Conservation (phyloP, 2,888 invertebrate species). For the Octonoba sinensis region DNA sequence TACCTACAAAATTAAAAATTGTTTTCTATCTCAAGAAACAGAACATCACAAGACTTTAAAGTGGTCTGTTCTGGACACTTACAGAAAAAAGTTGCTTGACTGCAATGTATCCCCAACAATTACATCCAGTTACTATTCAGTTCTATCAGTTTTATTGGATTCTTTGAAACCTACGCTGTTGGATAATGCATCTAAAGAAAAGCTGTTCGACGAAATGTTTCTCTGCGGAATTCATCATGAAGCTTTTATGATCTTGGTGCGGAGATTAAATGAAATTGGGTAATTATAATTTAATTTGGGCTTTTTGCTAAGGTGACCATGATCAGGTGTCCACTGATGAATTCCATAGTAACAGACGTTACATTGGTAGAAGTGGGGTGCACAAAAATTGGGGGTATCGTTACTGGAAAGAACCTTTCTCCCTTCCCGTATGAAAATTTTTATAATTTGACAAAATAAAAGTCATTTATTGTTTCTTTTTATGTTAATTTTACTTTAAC, state of each 20-base stretch:
- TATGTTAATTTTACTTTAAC: too few species aligned
- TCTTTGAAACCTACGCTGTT: slow-evolving; percentile 35
- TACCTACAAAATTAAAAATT: too few species aligned
- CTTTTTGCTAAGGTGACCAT: too few species aligned
- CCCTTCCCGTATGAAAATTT: too few species aligned
- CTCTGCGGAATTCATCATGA: slow-evolving; percentile 45
- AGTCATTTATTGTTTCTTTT: too few species aligned
- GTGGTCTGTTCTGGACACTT: slow-evolving; percentile 27
- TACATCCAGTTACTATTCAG: slow-evolving; percentile 12
- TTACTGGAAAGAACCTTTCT: too few species aligned
- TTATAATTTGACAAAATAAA: too few species aligned
- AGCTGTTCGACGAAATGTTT: slow-evolving; percentile 42
- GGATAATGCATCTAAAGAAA: slow-evolving; percentile 31
- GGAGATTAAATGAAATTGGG: slow-evolving; percentile 16
- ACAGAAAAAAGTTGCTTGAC: slow-evolving; percentile 4
- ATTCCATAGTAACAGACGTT: too few species aligned
- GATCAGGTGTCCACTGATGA: too few species aligned
- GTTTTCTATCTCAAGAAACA: neutral
- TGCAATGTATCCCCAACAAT: slow-evolving; percentile 1
- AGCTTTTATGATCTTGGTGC: slow-evolving; percentile 36
- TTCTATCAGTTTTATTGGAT: slow-evolving; percentile 15
- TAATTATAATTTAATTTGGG: slow-evolving; percentile 1
- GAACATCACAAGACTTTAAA: slow-evolving; percentile 6
- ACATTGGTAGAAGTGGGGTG: too few species aligned
- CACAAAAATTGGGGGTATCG: too few species aligned